Evolutionary conservation across 2,797 vertebrate genomes (phyloP), one percentile per base, ranked within the genome.

Genomic region (Tadarida brasiliensis): DNA sequence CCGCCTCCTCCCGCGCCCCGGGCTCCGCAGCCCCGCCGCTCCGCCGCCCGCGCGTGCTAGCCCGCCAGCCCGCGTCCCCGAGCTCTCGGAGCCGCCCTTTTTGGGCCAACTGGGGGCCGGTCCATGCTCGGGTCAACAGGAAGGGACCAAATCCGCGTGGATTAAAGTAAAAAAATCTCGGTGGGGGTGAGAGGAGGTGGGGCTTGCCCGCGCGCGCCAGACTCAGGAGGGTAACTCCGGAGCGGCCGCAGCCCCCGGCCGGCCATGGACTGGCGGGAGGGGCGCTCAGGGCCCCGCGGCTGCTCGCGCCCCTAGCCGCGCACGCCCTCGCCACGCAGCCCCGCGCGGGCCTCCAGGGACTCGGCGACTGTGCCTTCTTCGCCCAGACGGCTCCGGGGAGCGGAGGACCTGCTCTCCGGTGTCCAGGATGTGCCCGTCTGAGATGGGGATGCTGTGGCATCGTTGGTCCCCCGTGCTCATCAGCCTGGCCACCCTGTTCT

Each of bases 401-500:
- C 81, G 2, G 92, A 87, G 70, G 81, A 68, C 33, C 94, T 28
- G 82, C 63, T 74, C 88, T 26, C 33, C 63, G 65, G 70, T 26
- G 92, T 39, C n/a, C 92, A 54, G 78, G 96, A 98, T 98, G 98
- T 96, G 96, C 30, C 47, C 94, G 39, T 91, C 97, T 91, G 98
- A 97, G 96, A 97, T 96, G 96, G 97, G 97, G 98, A 97, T 97
- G 95, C 98, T 97, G 98, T 96, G 98, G 98, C 97, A 97, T 87
- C 96, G 97, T 11, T 93, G 98, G 88, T 98, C 98, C 49, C 98
- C 98, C 4, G 96, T 98, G 81, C 97, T 98, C 57, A 28, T 99
- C 97, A 97, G 98, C 97, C 95, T 99, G 97, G 98, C 98, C 30
- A 97, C 98, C 81, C 97, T 98, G 51, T 97, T 98, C 94, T 97